phyloP scores from a whole-genome alignment of 2,888 invertebrate species.

The Hyalella azteca region DNA sequence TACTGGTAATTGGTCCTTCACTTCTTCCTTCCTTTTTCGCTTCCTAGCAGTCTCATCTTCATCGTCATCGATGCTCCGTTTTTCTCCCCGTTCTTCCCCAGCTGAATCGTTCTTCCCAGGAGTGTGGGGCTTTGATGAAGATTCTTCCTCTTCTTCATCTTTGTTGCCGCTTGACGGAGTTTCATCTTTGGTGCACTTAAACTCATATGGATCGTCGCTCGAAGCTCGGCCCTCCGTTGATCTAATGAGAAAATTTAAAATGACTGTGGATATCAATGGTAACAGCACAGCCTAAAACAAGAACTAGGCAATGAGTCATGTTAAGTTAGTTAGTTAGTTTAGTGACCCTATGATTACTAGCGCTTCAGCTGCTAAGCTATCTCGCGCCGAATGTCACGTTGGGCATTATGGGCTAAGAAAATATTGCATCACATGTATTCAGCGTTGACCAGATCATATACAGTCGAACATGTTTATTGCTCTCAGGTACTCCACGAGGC shows the following conservation, averaged over 20 bases:
- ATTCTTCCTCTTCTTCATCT: conserved; percentile 38
- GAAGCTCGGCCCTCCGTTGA: conserved; percentile 13
- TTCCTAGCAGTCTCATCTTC: conserved; percentile 76
- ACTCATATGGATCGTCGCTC: conserved; percentile 69
- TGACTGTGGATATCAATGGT: too few species aligned
- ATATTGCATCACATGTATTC: too few species aligned
- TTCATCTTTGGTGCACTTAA: conserved; percentile 69
- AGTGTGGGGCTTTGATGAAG: not conserved
- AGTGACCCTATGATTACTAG: too few species aligned
- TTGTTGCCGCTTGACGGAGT: conserved; percentile 46
- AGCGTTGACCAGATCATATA: too few species aligned
- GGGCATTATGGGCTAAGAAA: too few species aligned
- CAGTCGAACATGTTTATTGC: too few species aligned
- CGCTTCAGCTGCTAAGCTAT: too few species aligned
- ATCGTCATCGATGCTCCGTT: conserved; percentile 67
- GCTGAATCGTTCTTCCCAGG: conserved; percentile 11
- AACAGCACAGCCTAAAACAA: too few species aligned
- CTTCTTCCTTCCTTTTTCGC: conserved; percentile 69
- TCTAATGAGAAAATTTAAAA: not conserved
- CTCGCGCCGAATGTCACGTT: too few species aligned
- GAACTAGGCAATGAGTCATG: too few species aligned
- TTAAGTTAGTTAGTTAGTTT: too few species aligned
- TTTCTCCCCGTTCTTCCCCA: conserved; percentile 67
- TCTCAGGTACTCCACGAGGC: too few species aligned
- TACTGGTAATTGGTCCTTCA: not conserved